A percentile compares a stretch with the other conserved stretches of the same genome.
phyloP scores from a whole-genome alignment of 2,797 vertebrate genomes.

The Melopsittacus undulatus region DNA sequence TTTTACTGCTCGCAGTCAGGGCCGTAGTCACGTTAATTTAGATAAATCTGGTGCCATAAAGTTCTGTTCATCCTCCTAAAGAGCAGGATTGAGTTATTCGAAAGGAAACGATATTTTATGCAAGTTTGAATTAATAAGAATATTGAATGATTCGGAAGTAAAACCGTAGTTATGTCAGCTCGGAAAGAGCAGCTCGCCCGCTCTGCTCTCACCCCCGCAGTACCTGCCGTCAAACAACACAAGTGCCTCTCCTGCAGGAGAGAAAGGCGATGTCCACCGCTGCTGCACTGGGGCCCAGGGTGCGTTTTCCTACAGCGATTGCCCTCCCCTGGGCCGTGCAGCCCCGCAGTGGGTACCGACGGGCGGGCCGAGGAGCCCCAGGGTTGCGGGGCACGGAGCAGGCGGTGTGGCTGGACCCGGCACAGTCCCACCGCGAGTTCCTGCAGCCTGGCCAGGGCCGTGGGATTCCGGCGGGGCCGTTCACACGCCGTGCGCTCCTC shows the following conservation, averaged over 20 bases:
- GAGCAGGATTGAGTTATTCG: background rate
- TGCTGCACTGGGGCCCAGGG: background rate
- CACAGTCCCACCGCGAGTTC: background rate
- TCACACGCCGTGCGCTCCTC: background rate
- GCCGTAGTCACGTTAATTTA: background rate
- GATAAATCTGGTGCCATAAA: background rate
- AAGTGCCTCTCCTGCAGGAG: background rate
- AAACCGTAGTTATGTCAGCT: background rate
- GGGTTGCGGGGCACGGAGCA: background rate
- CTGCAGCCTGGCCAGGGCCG: too few species aligned
- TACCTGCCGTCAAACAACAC: background rate
- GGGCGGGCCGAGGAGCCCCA: background rate
- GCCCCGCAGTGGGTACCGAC: background rate
- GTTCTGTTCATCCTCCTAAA: background rate
- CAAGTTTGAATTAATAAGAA: constrained; percentile 10
- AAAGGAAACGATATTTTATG: background rate
- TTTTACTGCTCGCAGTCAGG: background rate
- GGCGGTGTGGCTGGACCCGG: background rate
- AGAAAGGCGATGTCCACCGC: rapidly evolving
- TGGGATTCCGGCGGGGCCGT: background rate
- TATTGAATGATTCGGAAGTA: background rate
- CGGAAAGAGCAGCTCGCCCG: background rate
- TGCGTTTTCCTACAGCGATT: background rate
- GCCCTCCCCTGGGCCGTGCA: background rate
- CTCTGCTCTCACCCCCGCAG: background rate